phyloP scores from a whole-genome alignment of 2,797 vertebrate species.

The Pogoniulus pusillus region DNA sequence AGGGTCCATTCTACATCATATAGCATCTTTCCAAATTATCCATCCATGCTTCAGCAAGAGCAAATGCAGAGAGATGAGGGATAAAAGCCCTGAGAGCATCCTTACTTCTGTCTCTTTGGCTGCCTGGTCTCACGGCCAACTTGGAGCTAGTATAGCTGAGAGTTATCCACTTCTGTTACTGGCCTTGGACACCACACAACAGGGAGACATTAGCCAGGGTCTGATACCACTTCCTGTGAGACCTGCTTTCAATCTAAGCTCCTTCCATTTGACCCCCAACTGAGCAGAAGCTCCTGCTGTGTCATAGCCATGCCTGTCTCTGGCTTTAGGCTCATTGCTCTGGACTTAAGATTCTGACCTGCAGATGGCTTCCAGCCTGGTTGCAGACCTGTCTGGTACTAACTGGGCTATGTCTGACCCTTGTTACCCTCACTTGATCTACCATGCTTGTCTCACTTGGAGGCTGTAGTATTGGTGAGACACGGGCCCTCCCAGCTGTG shows the following conservation, averaged over 20 bases:
- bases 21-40: background rate
- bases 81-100: background rate
- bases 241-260: background rate
- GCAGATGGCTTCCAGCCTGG: background rate
- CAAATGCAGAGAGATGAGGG: background rate
- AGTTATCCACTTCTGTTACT: background rate
- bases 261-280: background rate
- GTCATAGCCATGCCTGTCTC: background rate
- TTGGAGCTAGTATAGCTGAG: background rate
- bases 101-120: background rate
- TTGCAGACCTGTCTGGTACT: background rate
- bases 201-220: background rate
- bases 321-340: background rate
- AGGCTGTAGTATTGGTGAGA: background rate
- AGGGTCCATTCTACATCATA: background rate
- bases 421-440: accelerated
- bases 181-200: background rate
- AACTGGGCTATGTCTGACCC: background rate
- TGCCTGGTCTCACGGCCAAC: background rate
- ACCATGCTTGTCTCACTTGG: background rate
- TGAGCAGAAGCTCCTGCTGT: background rate
- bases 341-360: background rate
- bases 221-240: background rate
- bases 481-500: background rate
- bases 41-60: background rate